A percentile compares a stretch with the other conserved stretches of the same genome.
Conservation (phyloP, 2,113 vertebrate species). For the Glaucidium brasilianum region DNA sequence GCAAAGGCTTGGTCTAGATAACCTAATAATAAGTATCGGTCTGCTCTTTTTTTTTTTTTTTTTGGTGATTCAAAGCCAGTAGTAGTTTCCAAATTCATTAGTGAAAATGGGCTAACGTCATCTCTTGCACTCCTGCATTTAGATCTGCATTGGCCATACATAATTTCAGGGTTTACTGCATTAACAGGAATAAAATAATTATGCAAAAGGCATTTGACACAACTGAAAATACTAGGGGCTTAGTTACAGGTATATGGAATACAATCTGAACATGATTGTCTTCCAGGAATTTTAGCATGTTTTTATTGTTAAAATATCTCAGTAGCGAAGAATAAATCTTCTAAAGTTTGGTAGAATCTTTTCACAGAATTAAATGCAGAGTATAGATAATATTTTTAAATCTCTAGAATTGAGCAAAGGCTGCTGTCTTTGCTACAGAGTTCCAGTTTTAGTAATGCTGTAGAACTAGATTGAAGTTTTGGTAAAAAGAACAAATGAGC, state of each 20-base stretch:
- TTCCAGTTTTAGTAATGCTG: conserved; percentile 2
- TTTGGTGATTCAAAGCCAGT: neutral
- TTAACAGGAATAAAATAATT: neutral
- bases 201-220: neutral
- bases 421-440: neutral
- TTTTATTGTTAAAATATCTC: neutral
- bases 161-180: neutral
- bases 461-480: neutral
- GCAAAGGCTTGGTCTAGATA: conserved; percentile 19
- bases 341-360: neutral
- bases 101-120: neutral
- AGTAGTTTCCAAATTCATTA: conserved; percentile 33
- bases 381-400: neutral
- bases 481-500: conserved; percentile 11
- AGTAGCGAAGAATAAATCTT: neutral
- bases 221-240: neutral
- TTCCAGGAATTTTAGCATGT: neutral
- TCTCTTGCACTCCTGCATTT: neutral
- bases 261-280: neutral
- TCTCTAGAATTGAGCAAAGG: neutral
- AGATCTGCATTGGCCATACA: neutral
- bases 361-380: neutral
- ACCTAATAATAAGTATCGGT: neutral
- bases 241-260: neutral
- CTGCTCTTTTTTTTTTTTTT: neutral